These are phyloP conservation scores for Spermophilus dauricus DNA, from an alignment of 2,113 vertebrate species.

Conservation along the genomic window DNA sequence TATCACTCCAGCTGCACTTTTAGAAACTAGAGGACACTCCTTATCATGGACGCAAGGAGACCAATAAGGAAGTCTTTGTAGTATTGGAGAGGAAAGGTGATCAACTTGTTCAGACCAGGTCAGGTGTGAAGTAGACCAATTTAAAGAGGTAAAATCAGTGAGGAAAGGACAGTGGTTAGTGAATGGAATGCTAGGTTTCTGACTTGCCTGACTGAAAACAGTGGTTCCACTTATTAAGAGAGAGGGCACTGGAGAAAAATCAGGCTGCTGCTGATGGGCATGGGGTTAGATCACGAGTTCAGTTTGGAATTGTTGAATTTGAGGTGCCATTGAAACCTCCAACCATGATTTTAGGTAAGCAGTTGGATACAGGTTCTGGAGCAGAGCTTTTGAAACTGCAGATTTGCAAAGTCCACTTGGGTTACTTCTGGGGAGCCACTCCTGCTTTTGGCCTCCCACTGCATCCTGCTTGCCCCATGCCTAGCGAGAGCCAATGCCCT, in stretches of 20 bases:
- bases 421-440: not conserved
- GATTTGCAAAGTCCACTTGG: not conserved
- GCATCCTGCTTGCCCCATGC: not conserved
- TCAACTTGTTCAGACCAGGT: not conserved
- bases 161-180: not conserved
- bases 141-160: not conserved
- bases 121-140: not conserved
- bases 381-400: not conserved
- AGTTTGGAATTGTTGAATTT: not conserved
- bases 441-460: not conserved
- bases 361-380: constrained; percentile 8
- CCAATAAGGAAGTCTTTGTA: not conserved
- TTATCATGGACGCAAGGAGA: not conserved
- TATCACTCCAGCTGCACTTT: not conserved
- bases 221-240: not conserved
- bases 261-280: not conserved
- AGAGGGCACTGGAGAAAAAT: not conserved
- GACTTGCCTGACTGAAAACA: not conserved
- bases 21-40: not conserved
- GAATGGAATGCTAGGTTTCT: not conserved
- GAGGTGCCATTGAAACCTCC: not conserved
- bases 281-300: not conserved
- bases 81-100: not conserved
- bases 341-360: not conserved
- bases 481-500: not conserved